Percentiles rank a stretch among this genome's conserved stretches.
phyloP scores from a whole-genome alignment of 2,888 invertebrate species.

The Barypeithes pellucidus region DNA sequence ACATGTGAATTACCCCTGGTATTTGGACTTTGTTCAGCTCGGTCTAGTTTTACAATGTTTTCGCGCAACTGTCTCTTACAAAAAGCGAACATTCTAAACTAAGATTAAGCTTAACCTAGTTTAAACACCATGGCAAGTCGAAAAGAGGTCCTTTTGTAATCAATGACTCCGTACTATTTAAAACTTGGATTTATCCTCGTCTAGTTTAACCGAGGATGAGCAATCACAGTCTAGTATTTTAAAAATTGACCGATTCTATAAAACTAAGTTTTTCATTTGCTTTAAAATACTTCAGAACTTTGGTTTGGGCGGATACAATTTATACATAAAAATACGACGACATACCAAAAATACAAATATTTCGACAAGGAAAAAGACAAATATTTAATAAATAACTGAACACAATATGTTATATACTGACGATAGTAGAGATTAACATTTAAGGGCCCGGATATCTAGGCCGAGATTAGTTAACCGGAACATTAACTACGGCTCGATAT shows the following conservation, averaged over 20 bases:
- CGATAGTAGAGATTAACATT: constrained; percentile 47
- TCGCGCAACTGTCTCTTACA: no score
- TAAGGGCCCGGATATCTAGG: constrained; percentile 35
- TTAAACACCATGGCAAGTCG: no score
- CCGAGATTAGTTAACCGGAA: constrained; percentile 47
- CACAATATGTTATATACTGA: constrained; percentile 61
- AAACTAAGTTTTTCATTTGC: constrained; percentile 52
- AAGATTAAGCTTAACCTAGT: no score
- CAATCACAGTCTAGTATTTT: constrained; percentile 7
- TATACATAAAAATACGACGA: constrained; percentile 54
- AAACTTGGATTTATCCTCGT: background rate
- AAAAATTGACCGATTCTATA: constrained; percentile 15
- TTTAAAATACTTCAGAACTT: constrained; percentile 63
- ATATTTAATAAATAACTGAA: constrained; percentile 62
- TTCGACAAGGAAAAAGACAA: constrained; percentile 55
- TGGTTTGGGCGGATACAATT: constrained; percentile 61
- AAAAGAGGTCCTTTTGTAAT: no score
- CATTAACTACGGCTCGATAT: constrained; percentile 32
- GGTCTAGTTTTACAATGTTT: no score
- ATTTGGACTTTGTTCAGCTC: no score
- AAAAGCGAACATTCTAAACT: no score
- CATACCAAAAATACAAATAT: constrained; percentile 67
- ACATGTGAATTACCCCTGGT: no score
- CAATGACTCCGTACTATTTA: background rate
- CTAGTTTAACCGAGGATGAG: background rate